Evolutionary conservation across 2,888 invertebrate species (phyloP).

Genomic region (Drosophila maculinotata): DNA sequence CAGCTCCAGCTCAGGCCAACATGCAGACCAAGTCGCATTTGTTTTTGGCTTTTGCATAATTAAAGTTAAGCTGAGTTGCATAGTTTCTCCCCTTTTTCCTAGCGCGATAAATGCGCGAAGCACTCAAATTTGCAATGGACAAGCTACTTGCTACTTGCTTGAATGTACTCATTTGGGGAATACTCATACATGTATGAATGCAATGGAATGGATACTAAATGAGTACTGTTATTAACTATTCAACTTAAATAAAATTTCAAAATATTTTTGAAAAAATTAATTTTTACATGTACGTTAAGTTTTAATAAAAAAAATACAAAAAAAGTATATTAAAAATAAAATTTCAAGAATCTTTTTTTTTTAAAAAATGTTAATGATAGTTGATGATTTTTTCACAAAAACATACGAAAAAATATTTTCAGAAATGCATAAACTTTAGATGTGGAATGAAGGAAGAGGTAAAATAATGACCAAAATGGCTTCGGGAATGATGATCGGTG

Average conservation of each 20-base stretch:
- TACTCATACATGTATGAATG: neutral
- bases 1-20: constrained; percentile 25
- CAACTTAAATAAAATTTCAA: neutral
- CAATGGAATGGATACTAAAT: constrained; percentile 14
- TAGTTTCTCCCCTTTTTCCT: constrained; percentile 25
- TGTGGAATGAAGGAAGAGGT: too few relatives aligned
- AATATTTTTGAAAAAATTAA: neutral
- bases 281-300: too few relatives aligned
- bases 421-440: too few relatives aligned
- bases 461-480: too few relatives aligned
- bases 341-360: too few relatives aligned
- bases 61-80: constrained; percentile 72
- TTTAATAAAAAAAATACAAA: too few relatives aligned
- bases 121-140: constrained; percentile 26
- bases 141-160: constrained; percentile 21
- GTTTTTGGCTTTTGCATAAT: constrained; percentile 68
- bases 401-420: too few relatives aligned
- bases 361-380: neutral
- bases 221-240: constrained; percentile 3
- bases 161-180: neutral
- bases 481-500: too few relatives aligned
- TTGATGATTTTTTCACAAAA: neutral
- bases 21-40: constrained; percentile 55
- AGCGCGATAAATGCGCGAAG: constrained; percentile 24
- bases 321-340: too few relatives aligned